Percentiles rank a stretch among this genome's conserved stretches.
phyloP scores from a whole-genome alignment of 2,888 invertebrate species.

The Brachynemurus nebulosus region DNA sequence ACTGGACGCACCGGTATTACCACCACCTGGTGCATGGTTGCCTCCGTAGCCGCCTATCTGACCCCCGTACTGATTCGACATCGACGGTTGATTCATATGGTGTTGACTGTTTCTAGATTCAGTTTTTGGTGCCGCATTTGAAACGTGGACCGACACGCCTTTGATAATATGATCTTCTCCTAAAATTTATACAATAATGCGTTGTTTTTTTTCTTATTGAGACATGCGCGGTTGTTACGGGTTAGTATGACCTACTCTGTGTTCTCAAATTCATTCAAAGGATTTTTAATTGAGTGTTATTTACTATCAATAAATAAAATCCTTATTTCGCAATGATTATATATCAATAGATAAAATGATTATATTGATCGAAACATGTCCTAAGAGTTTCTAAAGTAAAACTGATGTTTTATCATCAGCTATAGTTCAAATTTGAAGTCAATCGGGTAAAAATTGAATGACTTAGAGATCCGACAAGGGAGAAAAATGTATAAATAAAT shows the following conservation, averaged over 20 bases:
- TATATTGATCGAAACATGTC: no score
- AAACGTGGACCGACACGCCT: constrained; percentile 75
- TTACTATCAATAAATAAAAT: no score
- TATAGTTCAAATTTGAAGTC: no score
- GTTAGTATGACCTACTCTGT: no score
- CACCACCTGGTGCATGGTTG: constrained; percentile 19
- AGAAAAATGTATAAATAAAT: not conserved
- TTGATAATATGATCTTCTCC: constrained; percentile 67
- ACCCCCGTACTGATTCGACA: constrained; percentile 22
- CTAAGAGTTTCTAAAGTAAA: no score
- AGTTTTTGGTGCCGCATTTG: constrained; percentile 72
- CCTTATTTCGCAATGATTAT: no score
- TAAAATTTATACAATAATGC: not conserved
- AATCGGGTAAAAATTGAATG: not conserved
- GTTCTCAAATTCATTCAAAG: no score
- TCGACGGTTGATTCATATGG: constrained; percentile 5
- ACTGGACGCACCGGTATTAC: not conserved
- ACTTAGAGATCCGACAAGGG: not conserved
- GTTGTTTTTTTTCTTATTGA: no score
- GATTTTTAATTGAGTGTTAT: no score
- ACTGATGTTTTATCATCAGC: no score
- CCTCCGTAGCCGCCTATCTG: constrained; percentile 22
- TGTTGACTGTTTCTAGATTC: constrained; percentile 27
- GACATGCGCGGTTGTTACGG: no score
- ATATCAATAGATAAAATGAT: no score